These are phyloP conservation scores for Mormoops blainvillei DNA, from an alignment of 2,113 vertebrate species.

Conservation along the genomic window DNA sequence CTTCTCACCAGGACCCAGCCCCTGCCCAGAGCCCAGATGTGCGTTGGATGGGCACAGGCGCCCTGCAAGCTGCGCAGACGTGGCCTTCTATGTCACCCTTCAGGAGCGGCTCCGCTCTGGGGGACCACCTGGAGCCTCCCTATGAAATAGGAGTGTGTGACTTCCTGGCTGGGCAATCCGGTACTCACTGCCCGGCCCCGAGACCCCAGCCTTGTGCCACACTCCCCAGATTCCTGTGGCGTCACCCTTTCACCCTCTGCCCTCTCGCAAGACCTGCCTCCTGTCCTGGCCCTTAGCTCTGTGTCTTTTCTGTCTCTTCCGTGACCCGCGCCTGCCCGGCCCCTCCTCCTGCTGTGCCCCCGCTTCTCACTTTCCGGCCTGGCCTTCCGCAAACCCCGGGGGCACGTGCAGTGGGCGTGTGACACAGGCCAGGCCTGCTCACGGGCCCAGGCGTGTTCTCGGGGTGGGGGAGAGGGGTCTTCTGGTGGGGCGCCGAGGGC, in stretches of 20 bases:
- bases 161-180: slow-evolving; percentile 46
- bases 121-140: slow-evolving; percentile 31
- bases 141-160: slow-evolving; percentile 15
- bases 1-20: slow-evolving; percentile 51
- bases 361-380: background rate
- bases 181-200: slow-evolving; percentile 13
- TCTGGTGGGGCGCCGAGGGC: background rate
- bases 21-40: slow-evolving; percentile 53
- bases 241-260: background rate
- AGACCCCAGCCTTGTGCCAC: background rate
- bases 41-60: slow-evolving; percentile 67
- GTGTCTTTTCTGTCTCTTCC: background rate
- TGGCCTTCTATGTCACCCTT: slow-evolving; percentile 7
- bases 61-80: slow-evolving; percentile 52
- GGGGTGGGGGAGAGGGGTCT: background rate
- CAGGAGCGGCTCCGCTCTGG: background rate
- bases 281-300: background rate
- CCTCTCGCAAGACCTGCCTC: background rate
- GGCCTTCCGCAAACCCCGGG: background rate
- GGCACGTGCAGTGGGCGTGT: background rate
- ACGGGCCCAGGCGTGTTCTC: background rate
- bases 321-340: background rate
- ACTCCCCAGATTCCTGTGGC: background rate
- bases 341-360: background rate
- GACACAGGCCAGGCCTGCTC: background rate